These are phyloP conservation scores for Pectinophora gossypiella DNA, from an alignment of 1,140 invertebrate genomes.

Conservation along the genomic window DNA sequence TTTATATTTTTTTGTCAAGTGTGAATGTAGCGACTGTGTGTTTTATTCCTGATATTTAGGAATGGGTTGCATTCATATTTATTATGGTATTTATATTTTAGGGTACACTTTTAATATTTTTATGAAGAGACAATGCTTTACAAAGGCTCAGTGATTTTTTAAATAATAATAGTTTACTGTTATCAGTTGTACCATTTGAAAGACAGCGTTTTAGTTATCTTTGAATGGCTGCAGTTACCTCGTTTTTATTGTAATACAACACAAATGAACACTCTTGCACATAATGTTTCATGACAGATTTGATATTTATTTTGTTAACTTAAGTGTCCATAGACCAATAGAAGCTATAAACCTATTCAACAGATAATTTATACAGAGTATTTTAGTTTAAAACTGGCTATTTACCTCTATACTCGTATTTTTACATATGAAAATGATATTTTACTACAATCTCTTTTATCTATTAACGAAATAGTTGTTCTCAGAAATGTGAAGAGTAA, in stretches of 20 bases:
- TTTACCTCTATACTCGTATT: constrained; percentile 12
- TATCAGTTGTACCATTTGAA: constrained; percentile 33
- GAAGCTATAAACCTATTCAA: constrained; percentile 25
- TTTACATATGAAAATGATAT: constrained; percentile 13
- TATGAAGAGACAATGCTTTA: constrained; percentile 49
- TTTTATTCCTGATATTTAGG: constrained; percentile 76
- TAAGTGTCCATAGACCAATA: constrained; percentile 29
- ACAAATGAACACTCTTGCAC: constrained; percentile 8
- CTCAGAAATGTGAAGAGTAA: constrained; percentile 21
- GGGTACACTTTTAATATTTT: constrained; percentile 60
- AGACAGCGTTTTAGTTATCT: constrained; percentile 47
- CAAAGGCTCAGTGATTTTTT: constrained; percentile 70
- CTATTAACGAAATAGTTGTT: constrained; percentile 9
- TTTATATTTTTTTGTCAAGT: constrained; percentile 60
- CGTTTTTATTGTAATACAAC: constrained; percentile 15
- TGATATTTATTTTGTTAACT: background rate
- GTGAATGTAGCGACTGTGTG: constrained; percentile 73
- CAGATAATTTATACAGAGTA: background rate
- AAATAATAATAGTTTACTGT: constrained; percentile 32
- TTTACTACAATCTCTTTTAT: constrained; percentile 19
- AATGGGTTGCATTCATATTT: constrained; percentile 75
- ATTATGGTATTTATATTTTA: constrained; percentile 74
- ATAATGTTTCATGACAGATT: background rate
- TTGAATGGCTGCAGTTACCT: constrained; percentile 25
- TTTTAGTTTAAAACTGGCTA: constrained; percentile 17